These are phyloP conservation scores for Cancer borealis DNA, from an alignment of 2,888 invertebrate species.

Conservation along the genomic window DNA sequence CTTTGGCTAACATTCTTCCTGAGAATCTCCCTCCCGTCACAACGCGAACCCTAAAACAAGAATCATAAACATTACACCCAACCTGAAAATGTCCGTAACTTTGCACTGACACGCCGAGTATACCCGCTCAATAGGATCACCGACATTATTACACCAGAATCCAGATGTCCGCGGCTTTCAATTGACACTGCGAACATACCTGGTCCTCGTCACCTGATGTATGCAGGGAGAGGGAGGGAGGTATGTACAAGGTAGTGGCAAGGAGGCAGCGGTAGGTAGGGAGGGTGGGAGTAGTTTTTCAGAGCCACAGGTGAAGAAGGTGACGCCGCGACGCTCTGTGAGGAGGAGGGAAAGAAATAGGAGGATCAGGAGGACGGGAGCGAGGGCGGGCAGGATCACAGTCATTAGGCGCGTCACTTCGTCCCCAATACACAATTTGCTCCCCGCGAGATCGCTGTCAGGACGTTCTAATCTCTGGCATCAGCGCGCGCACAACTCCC, in stretches of 20 bases:
- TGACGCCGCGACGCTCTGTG: neutral
- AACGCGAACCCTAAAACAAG: neutral
- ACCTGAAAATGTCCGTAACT: neutral
- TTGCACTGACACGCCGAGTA: neutral
- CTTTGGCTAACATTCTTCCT: neutral
- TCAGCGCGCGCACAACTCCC: neutral
- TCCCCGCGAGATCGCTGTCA: constrained; percentile 26
- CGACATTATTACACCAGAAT: neutral
- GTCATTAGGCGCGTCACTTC: constrained; percentile 28
- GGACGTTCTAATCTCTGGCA: constrained; percentile 5
- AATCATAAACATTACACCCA: constrained; percentile 15
- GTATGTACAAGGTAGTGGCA: neutral
- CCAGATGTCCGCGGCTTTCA: neutral
- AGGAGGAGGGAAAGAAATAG: neutral
- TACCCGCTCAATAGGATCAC: neutral
- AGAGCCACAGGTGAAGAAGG: neutral
- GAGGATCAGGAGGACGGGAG: constrained; percentile 10
- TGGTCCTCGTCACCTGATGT: neutral
- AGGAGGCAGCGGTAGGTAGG: neutral
- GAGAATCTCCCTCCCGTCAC: neutral
- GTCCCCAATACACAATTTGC: constrained; percentile 49
- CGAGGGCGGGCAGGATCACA: neutral
- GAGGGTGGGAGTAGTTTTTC: neutral
- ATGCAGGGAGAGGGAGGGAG: neutral
- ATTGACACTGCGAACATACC: neutral